phyloP scores from a whole-genome alignment of 2,113 vertebrate species.

The Serinus canaria region DNA sequence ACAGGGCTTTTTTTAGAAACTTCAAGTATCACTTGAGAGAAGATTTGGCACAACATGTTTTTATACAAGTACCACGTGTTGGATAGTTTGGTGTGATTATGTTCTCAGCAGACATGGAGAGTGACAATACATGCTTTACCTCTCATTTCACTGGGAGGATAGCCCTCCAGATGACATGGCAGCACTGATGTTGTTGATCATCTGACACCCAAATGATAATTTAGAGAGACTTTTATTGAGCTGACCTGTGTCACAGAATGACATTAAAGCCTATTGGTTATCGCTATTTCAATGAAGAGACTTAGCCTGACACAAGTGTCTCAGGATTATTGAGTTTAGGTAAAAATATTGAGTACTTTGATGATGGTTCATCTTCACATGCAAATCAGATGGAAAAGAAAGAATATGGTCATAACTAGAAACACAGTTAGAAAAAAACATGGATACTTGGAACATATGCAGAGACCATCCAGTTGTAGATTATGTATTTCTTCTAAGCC shows the following conservation, averaged over 20 bases:
- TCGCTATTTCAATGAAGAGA: neutral
- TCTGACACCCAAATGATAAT: neutral
- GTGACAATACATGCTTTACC: constrained; percentile 1
- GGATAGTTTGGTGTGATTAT: constrained; percentile 25
- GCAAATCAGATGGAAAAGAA: neutral
- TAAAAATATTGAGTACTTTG: constrained; percentile 5
- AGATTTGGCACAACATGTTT: constrained; percentile 54
- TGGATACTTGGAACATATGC: neutral
- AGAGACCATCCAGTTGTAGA: neutral
- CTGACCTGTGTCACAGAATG: neutral
- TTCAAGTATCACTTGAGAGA: constrained; percentile 51
- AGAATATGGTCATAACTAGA: neutral
- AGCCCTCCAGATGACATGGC: neutral
- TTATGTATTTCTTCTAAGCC: neutral
- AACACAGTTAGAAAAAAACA: neutral
- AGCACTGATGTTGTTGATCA: neutral
- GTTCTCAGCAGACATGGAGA: neutral
- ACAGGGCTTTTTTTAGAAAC: constrained; percentile 27
- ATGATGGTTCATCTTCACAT: neutral
- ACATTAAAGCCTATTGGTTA: constrained; percentile 11
- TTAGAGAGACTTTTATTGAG: constrained; percentile 8
- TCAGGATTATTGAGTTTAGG: neutral
- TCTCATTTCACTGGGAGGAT: neutral
- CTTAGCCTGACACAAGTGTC: neutral
- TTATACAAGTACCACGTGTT: constrained; percentile 33